A percentile compares a stretch with the other conserved stretches of the same genome.
phyloP scores from a whole-genome alignment of 2,113 vertebrate species.

The Cheirogaleus medius region DNA sequence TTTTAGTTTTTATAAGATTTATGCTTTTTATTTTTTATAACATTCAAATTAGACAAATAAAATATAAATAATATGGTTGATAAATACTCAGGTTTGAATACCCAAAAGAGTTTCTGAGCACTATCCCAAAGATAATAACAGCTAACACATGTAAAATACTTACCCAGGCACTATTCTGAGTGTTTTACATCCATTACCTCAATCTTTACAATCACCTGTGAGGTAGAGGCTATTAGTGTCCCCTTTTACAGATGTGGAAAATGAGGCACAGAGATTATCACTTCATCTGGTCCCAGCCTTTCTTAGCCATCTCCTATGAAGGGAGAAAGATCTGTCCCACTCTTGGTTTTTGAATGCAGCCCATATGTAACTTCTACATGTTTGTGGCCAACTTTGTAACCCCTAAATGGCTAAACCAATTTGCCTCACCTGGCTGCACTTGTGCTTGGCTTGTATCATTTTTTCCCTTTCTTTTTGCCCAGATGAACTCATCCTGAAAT shows the following conservation, averaged over 20 bases:
- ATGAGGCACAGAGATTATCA: neutral
- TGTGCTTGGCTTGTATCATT: neutral
- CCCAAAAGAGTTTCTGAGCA: neutral
- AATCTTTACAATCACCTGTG: neutral
- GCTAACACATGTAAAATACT: neutral
- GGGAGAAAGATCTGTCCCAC: neutral
- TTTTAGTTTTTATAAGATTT: neutral
- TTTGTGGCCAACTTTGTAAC: neutral
- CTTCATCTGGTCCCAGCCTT: neutral
- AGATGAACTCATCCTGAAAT: neutral
- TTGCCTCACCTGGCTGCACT: neutral
- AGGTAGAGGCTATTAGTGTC: accelerated
- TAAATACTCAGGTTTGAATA: neutral
- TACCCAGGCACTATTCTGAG: neutral
- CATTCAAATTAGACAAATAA: neutral
- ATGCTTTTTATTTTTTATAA: neutral
- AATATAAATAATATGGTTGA: neutral
- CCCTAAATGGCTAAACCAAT: neutral
- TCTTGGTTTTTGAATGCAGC: neutral
- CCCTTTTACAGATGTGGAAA: neutral
- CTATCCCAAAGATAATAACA: neutral
- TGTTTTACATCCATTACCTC: neutral
- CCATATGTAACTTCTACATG: neutral
- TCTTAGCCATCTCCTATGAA: neutral
- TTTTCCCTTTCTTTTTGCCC: neutral